phyloP scores from a whole-genome alignment of 2,113 vertebrate species.

The Albula goreensis region DNA sequence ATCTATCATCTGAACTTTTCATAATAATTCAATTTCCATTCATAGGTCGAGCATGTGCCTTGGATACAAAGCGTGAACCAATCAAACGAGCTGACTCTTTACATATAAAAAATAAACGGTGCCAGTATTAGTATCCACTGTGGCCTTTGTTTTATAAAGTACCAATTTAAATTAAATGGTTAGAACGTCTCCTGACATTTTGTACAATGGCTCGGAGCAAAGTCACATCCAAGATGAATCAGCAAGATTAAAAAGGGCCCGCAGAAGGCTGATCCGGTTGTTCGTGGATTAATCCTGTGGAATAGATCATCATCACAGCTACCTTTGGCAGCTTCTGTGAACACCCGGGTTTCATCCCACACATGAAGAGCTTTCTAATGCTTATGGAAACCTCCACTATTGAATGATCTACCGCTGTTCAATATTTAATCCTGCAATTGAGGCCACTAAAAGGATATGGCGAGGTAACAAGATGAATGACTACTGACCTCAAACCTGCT shows the following conservation, averaged over 20 bases:
- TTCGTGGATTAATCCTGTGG: slow-evolving; percentile 76
- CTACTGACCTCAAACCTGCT: slow-evolving; percentile 87
- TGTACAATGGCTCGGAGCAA: slow-evolving; percentile 64
- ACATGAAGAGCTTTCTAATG: slow-evolving; percentile 69
- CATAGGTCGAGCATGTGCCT: not conserved
- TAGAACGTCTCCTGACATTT: slow-evolving; percentile 33
- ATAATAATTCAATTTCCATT: not conserved
- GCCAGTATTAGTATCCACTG: not conserved
- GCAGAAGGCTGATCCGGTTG: slow-evolving; percentile 71
- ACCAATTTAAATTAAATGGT: slow-evolving; percentile 41
- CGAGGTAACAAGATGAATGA: slow-evolving; percentile 89
- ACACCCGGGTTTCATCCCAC: slow-evolving; percentile 60
- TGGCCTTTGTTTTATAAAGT: not conserved
- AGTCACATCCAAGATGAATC: slow-evolving; percentile 73
- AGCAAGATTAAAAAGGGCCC: slow-evolving; percentile 59
- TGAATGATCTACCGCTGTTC: slow-evolving; percentile 79
- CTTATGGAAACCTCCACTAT: slow-evolving; percentile 65
- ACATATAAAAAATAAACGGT: not conserved
- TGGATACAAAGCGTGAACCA: not conserved
- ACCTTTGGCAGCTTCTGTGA: slow-evolving; percentile 70
- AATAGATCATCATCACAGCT: slow-evolving; percentile 67
- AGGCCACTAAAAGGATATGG: slow-evolving; percentile 87
- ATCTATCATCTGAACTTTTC: not conserved
- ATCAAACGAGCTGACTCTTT: not conserved
- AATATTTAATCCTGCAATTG: slow-evolving; percentile 86